A percentile compares a stretch with the other conserved stretches of the same genome.
These are phyloP conservation scores for Brachionus paranguensis DNA, from an alignment of 1,140 invertebrate species.

Conservation along the genomic window DNA sequence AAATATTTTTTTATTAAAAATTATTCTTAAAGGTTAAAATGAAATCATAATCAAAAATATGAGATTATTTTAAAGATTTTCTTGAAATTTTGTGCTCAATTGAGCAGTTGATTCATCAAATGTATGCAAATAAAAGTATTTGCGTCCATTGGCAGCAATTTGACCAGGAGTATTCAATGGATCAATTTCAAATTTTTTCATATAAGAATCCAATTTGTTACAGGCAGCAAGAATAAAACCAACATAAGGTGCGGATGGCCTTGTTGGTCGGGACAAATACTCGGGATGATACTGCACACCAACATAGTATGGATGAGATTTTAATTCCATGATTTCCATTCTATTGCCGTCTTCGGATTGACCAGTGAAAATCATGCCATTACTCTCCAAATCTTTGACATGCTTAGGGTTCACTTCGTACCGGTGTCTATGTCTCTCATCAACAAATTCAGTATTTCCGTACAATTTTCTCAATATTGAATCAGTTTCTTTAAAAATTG, in stretches of 20 bases:
- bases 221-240: slow-evolving; percentile 65
- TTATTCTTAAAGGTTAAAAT: neutral
- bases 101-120: slow-evolving; percentile 26
- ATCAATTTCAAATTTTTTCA: neutral
- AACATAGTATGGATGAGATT: slow-evolving; percentile 79
- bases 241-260: slow-evolving; percentile 87
- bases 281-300: slow-evolving; percentile 96
- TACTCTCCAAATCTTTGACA: slow-evolving; percentile 69
- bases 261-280: slow-evolving; percentile 84
- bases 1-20: slow-evolving; percentile 10
- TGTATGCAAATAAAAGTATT: slow-evolving; percentile 26
- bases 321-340: slow-evolving; percentile 74
- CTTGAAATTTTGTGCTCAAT: slow-evolving; percentile 15
- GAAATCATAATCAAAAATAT: neutral
- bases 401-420: slow-evolving; percentile 80
- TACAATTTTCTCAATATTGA: slow-evolving; percentile 64
- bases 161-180: neutral
- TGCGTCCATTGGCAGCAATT: neutral
- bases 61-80: neutral
- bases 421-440: slow-evolving; percentile 93
- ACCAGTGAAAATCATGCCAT: slow-evolving; percentile 85
- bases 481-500: slow-evolving; percentile 62
- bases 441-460: slow-evolving; percentile 70
- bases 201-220: slow-evolving; percentile 3
- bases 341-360: slow-evolving; percentile 62